phyloP scores from a whole-genome alignment of 1,140 invertebrate species.

The Cotesia chilonis region DNA sequence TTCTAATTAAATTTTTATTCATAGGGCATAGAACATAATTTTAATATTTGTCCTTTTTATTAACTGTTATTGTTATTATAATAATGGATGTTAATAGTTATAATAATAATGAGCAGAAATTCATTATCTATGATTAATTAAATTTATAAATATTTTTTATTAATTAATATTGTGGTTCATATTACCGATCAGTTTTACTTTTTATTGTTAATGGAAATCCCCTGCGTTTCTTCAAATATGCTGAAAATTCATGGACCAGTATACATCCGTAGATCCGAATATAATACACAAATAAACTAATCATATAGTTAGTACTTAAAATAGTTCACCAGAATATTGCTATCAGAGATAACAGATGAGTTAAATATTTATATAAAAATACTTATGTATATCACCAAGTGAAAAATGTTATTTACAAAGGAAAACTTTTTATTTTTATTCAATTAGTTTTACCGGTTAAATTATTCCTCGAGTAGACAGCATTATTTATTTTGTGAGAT shows the following conservation, averaged over 20 bases:
- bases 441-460: background rate
- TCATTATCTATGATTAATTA: too few relatives aligned
- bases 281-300: too few relatives aligned
- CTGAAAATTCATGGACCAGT: conserved; percentile 38
- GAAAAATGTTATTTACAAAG: conserved; percentile 21
- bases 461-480: background rate
- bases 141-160: too few relatives aligned
- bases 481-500: background rate
- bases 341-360: conserved; percentile 26
- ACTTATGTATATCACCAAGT: background rate
- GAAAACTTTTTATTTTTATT: conserved; percentile 12
- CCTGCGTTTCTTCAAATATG: conserved; percentile 34
- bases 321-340: conserved; percentile 2
- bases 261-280: conserved; percentile 10
- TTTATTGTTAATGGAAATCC: conserved; percentile 33
- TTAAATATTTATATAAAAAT: conserved; percentile 17
- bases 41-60: too few relatives aligned
- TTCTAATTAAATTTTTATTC: too few relatives aligned
- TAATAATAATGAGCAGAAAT: too few relatives aligned
- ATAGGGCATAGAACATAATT: too few relatives aligned
- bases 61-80: too few relatives aligned
- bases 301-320: background rate
- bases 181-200: background rate
- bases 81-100: too few relatives aligned
- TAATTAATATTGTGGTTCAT: too few relatives aligned